A percentile compares a stretch with the other conserved stretches of the same genome.
phyloP scores from a whole-genome alignment of 2,888 invertebrate genomes.

The Eristalis pertinax region DNA sequence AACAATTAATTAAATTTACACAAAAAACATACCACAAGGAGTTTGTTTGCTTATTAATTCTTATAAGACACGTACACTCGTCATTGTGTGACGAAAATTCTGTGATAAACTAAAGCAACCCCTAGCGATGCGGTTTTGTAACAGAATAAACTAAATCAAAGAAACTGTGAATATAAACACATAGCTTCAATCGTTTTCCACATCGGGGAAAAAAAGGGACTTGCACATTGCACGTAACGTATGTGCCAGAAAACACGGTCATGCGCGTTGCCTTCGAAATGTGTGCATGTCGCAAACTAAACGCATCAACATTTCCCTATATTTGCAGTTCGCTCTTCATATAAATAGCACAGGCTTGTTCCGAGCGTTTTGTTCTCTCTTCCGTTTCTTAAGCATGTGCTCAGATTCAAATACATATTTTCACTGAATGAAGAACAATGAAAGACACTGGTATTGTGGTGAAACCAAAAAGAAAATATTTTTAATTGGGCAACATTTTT shows the following conservation, averaged over 20 bases:
- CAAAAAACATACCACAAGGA: not conserved
- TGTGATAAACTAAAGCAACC: not conserved
- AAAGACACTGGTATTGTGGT: too few relatives aligned
- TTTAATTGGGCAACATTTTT: too few relatives aligned
- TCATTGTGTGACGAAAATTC: not conserved
- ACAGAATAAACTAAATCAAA: not conserved
- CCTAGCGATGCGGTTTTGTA: not conserved
- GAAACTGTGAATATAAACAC: not conserved
- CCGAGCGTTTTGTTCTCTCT: not conserved
- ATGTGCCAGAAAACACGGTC: not conserved
- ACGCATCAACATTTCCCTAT: not conserved
- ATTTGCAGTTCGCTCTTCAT: not conserved
- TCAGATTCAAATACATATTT: not conserved
- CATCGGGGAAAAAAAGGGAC: not conserved
- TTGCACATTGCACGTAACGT: not conserved
- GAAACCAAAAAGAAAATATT: too few relatives aligned
- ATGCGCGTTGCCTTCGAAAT: not conserved
- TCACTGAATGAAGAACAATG: not conserved
- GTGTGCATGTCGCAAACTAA: not conserved
- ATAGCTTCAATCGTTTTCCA: not conserved
- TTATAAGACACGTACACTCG: not conserved
- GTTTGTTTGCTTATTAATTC: not conserved
- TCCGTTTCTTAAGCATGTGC: not conserved
- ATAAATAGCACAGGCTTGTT: not conserved
- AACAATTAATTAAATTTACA: not conserved